Evolutionary conservation across 2,797 vertebrate genomes (phyloP).

Genomic region (Neosilurus mollespiculum): DNA sequence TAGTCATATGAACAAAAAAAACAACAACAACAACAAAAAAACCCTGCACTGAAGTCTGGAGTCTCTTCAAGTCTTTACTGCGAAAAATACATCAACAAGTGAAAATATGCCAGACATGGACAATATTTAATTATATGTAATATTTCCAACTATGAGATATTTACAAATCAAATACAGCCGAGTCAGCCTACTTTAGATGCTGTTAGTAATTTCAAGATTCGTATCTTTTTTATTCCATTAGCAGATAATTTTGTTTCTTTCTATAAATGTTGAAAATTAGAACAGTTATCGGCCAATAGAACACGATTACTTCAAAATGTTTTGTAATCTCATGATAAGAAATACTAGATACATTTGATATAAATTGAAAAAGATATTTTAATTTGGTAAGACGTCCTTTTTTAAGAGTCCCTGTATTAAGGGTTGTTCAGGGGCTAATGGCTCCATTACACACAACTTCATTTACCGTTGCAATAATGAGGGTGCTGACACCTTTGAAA

Average conservation of each 20-base stretch:
- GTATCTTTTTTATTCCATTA: not conserved
- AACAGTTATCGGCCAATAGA: not conserved
- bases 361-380: not conserved
- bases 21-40: not conserved
- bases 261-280: no score
- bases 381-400: not conserved
- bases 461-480: not conserved
- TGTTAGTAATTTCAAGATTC: not conserved
- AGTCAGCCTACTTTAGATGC: not conserved
- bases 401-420: not conserved
- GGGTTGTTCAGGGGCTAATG: not conserved
- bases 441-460: not conserved
- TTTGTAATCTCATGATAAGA: not conserved
- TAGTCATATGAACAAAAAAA: not conserved
- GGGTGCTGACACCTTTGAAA: not conserved
- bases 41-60: not conserved
- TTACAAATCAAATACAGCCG: not conserved
- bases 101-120: not conserved
- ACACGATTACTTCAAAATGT: not conserved
- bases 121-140: not conserved
- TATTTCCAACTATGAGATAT: not conserved
- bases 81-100: not conserved
- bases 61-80: not conserved
- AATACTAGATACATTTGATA: not conserved
- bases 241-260: not conserved